Base-by-base conservation (phyloP, 2,888 invertebrate species). In the Rhagonycha fulva region DNA sequence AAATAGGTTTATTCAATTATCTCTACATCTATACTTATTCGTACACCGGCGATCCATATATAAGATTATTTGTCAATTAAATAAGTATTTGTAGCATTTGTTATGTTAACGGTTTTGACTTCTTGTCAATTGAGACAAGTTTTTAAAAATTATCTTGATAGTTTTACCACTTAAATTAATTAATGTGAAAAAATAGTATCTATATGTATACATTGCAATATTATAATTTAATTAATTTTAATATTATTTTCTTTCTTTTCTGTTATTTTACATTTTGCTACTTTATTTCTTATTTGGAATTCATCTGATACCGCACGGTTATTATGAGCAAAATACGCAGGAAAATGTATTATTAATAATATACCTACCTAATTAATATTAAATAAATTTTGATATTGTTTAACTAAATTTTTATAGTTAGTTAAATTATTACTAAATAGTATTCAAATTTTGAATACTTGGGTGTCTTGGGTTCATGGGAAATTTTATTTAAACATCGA, bases 401-500 rank as follows among this genome's bases (percentile, higher is more conserved):
- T 30, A 30, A 30, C 10, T 7, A 28, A 9, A 28, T 28, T 28
- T 9, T 28, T 28, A 28, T 9, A 9, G 28, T 28, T 28, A 9
- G 28, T 28, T 9, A 28, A 28, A 28, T 28, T 28, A 9, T 9
- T 32, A 12, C 12, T 32, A 32, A 12, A 3, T 32, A 32, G 4
- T 12, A 32, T 32, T 32, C 3, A 32, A 32, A 32, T 32, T 12
- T 32, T 32, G 12, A 32, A n/a, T n/a, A n/a, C n/a, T n/a, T n/a
- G n/a, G 32, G 4, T 47, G n/a, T 80, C 79, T 80, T 78, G 71
- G 75, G 78, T 80, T 79, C 81, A 81, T 80, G 81, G 79, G 81
- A 80, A 76, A 79, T 77, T 78, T 77, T 66, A 66, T 66, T 73
- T 76, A 69, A 75, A 79, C 71, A 81, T 26, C 24, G 77, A 79